Evolutionary conservation across 2,797 vertebrate genomes (phyloP), one percentile per base, ranked within the genome.

Genomic region (Trematomus bernacchii): DNA sequence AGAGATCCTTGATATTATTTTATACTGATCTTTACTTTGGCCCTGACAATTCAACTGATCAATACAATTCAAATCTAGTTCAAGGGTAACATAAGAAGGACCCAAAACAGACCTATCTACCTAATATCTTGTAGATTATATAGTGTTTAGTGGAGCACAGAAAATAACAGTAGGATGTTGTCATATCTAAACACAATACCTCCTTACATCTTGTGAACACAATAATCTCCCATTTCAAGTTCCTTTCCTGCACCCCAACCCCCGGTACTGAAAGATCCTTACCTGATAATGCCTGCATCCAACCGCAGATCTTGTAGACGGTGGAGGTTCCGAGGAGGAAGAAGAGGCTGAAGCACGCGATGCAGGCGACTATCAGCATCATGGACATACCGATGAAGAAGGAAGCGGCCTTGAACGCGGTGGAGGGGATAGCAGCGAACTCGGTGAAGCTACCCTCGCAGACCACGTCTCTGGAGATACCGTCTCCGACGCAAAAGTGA

Each of bases 311-410:
- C 93, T 99, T 99, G 89, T 98, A 99, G 80, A 98, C 98, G 58
- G 98, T 99, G 92, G 97, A 97, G 67, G 97, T 99, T 95, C 97
- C 97, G 93, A 97, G 97, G 93, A 98, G 97, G 94, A 99, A 99
- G 96, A 99, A 99, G 92, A 99, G 97, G 62, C 94, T 95, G 92
- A 99, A 99, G 94, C 96, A 98, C 83, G 94, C 94, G 91, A 99
- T 99, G 91, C 97, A 99, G 90, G 94, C 92, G 89, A 97, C 96
- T 76, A 97, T 95, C 87, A 99, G 96, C 95, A 97, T 96, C 98
- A 99, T 98, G 91, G 98, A 99, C 93, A 97, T 96, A 53, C 97
- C 97, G 48, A 99, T 96, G 92, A 99, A 96, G 94, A 98, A 98
- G 84, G 98, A 98, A 82, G 98, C 98, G 87, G 98, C 97, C 96